Evolutionary conservation across 2,888 invertebrate species (phyloP).

Genomic region (Elgonia sp.): DNA sequence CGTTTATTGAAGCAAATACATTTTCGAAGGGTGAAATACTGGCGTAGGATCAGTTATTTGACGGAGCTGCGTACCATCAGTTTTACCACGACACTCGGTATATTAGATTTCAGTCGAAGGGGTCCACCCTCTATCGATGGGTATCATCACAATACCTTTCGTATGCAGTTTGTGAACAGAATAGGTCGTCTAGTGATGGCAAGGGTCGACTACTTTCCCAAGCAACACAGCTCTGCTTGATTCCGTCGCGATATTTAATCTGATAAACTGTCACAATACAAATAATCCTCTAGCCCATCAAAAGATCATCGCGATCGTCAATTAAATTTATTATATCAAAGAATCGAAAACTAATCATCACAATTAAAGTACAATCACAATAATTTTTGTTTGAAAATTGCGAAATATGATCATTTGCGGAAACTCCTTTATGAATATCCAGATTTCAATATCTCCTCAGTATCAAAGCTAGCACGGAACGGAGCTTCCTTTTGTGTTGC

Average conservation of each 20-base stretch:
- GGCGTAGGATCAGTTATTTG: conserved; percentile 59
- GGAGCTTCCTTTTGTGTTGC: conserved; percentile 70
- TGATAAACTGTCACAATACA: conserved; percentile 37
- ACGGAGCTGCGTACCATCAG: conserved; percentile 52
- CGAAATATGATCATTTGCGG: conserved; percentile 21
- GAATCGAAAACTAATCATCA: neutral
- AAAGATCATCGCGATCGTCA: neutral
- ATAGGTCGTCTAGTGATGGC: conserved; percentile 21
- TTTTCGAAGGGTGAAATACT: conserved; percentile 71
- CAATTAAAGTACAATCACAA: conserved; percentile 7
- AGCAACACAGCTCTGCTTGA: conserved; percentile 18
- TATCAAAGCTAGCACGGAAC: conserved; percentile 62
- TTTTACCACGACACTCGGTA: conserved; percentile 80
- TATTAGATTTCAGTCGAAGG: conserved; percentile 84
- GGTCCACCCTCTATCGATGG: conserved; percentile 82
- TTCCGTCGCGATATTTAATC: conserved; percentile 49
- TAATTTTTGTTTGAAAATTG: conserved; percentile 26
- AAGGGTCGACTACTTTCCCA: conserved; percentile 50
- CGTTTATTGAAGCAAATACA: conserved; percentile 78
- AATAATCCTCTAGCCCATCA: neutral
- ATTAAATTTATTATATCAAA: conserved; percentile 7
- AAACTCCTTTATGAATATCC: conserved; percentile 51
- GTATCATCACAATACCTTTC: conserved; percentile 84
- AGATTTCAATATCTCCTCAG: conserved; percentile 66
- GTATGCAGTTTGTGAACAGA: conserved; percentile 73